Evolutionary conservation across 2,797 vertebrate species (phyloP).

Genomic region (Iguana delicatissima): DNA sequence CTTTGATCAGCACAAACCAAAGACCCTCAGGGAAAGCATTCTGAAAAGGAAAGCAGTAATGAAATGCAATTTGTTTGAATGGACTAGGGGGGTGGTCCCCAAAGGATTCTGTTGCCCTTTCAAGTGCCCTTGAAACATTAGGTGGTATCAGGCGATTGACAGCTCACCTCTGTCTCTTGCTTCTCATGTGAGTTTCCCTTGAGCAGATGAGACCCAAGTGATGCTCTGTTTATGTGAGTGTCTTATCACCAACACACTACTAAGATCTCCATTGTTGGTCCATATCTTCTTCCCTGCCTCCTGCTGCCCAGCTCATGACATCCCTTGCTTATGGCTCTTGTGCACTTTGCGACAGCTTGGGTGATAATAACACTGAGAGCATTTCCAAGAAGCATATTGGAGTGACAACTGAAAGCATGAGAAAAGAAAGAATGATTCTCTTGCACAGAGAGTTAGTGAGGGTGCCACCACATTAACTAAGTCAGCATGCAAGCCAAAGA

Average conservation of each 20-base stretch:
- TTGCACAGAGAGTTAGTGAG: neutral
- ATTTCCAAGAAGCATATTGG: neutral
- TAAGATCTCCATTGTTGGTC: neutral
- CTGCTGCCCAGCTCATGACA: neutral
- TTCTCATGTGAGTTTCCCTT: neutral
- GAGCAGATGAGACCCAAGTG: slow-evolving; percentile 4
- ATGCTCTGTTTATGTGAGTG: neutral
- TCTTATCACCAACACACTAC: neutral
- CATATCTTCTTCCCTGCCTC: neutral
- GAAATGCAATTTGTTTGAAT: slow-evolving; percentile 15
- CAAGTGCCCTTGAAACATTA: slow-evolving; percentile 38
- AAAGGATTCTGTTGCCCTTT: slow-evolving; percentile 18
- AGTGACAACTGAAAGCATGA: neutral
- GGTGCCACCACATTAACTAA: neutral
- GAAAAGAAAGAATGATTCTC: neutral
- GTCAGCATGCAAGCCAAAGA: neutral
- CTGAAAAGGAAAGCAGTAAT: slow-evolving; percentile 4
- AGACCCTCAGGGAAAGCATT: slow-evolving; percentile 3
- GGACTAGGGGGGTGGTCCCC: neutral
- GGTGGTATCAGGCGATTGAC: slow-evolving; percentile 14
- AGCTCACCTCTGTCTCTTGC: neutral
- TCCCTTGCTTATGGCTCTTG: neutral
- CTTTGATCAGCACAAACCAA: slow-evolving; percentile 23
- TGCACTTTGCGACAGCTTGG: no score
- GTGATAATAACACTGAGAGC: no score